Evolutionary conservation across 2,113 vertebrate species (phyloP).

Genomic region (Macquaria ambigua): DNA sequence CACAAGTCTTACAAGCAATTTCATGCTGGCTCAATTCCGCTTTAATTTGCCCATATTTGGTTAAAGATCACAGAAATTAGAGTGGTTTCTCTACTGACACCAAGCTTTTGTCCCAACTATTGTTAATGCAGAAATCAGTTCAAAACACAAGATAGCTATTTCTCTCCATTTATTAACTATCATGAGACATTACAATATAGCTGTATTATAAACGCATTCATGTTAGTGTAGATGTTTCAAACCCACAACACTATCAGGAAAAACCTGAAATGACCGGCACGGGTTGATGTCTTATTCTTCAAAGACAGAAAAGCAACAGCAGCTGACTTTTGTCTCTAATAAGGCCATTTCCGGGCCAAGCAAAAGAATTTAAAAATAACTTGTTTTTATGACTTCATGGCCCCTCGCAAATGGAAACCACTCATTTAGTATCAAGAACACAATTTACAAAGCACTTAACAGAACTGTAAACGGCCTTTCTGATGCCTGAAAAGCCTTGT

Average conservation of each 20-base stretch:
- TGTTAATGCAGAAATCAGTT: not conserved
- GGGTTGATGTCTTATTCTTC: conserved; percentile 18
- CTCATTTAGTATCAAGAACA: conserved; percentile 75
- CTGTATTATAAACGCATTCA: not conserved
- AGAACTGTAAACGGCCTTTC: conserved; percentile 78
- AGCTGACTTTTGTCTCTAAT: conserved; percentile 50
- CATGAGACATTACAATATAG: not conserved
- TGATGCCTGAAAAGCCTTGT: conserved; percentile 72
- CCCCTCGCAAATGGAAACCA: conserved; percentile 74
- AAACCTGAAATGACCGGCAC: conserved; percentile 9
- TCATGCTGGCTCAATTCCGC: conserved; percentile 16
- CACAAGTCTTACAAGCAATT: conserved; percentile 41
- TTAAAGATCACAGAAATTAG: conserved; percentile 28
- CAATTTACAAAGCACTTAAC: conserved; percentile 84
- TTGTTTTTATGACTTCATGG: conserved; percentile 74
- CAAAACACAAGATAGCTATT: not conserved
- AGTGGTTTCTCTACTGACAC: not conserved
- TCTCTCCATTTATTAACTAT: not conserved
- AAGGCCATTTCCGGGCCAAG: conserved; percentile 54
- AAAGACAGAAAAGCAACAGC: conserved; percentile 32
- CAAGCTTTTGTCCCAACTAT: not conserved
- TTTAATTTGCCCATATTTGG: conserved; percentile 41
- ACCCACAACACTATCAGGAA: not conserved
- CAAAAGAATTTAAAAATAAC: conserved; percentile 76
- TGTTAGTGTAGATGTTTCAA: conserved; percentile 11